A percentile compares a stretch with the other conserved stretches of the same genome.
Conservation (phyloP, 2,888 invertebrate genomes). For the Macropis europaea region DNA sequence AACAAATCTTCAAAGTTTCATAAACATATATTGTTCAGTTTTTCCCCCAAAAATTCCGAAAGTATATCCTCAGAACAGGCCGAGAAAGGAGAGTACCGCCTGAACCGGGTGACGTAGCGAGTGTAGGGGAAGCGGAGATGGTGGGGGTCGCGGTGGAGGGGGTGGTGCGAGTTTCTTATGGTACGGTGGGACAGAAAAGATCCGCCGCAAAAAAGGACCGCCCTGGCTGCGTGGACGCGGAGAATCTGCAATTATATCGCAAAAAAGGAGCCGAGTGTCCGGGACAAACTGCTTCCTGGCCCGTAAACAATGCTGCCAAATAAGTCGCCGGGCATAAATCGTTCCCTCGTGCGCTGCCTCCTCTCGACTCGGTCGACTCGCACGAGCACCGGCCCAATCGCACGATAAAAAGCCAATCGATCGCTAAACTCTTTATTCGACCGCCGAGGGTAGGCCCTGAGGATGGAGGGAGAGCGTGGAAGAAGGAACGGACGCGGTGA, state of each 20-base stretch:
- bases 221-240: constrained; percentile 59
- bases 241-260: constrained; percentile 73
- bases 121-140: constrained; percentile 1
- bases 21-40: too few species aligned
- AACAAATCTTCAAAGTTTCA: too few species aligned
- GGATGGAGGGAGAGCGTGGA: not conserved
- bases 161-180: constrained; percentile 58
- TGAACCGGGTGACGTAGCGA: not conserved
- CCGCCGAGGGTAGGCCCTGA: constrained; percentile 20
- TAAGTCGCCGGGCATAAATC: constrained; percentile 68
- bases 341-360: constrained; percentile 33
- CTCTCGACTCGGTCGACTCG: constrained; percentile 1
- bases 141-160: constrained; percentile 20
- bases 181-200: constrained; percentile 40
- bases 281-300: constrained; percentile 68
- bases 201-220: constrained; percentile 68
- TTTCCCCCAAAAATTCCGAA: too few species aligned
- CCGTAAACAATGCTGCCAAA: constrained; percentile 68
- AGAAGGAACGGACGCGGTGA: not conserved
- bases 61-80: too few species aligned
- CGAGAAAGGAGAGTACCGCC: not conserved
- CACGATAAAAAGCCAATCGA: constrained; percentile 61
- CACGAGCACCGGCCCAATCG: constrained; percentile 33
- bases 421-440: constrained; percentile 63
- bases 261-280: constrained; percentile 63